Base-by-base conservation (phyloP, 2,888 invertebrate genomes). In the Athalia rosae region DNA sequence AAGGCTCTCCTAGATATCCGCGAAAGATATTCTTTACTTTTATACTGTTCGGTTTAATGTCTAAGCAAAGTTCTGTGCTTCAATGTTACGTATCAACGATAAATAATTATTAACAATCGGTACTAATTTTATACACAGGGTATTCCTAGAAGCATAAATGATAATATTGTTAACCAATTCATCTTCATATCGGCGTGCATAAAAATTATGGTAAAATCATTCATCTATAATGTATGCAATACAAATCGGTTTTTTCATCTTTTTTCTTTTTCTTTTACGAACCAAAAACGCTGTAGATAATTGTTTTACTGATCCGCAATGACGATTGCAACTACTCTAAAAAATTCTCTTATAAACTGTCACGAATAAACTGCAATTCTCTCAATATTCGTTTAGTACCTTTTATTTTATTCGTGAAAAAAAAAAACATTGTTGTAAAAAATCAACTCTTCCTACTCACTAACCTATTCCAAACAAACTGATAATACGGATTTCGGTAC, bases 291-390 rank as follows among this genome's bases (percentile, higher is more conserved):
- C 67, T 67, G 53, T 67, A 53, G 6, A 67, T 53, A 50, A 67
- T 53, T 67, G 53, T 71, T 71, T 56, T 4, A 56, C 56, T 45
- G 71, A 58, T 71, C 58, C 58, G 4, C 45, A 56, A 43, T 45
- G 45, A 43, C 71, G 58, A 58, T 15, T 13, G 56, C 45, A 71
- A 11, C 43, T 58, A 13, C 13, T 71, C 11, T 47, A 9, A 47
- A 47, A 47, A 11, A 47, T 6, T 45, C 13, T 53, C n/a, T 53
- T 7, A 53, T 56, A 9, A 41, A 71, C 43, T 28, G 47, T 71
- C n/a, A 56, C 43, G 8, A 69, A 69, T 56, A 56, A 58, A 69
- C 45, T 43, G 43, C 56, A 45, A 58, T 47, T 45, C 47, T 47
- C 64, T 64, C 5, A 7, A 64, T 45, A 13, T 64, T 47, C 47